A percentile compares a stretch with the other conserved stretches of the same genome.
These are phyloP conservation scores for Synanthedon myopaeformis DNA, from an alignment of 2,888 invertebrate species.

Conservation along the genomic window DNA sequence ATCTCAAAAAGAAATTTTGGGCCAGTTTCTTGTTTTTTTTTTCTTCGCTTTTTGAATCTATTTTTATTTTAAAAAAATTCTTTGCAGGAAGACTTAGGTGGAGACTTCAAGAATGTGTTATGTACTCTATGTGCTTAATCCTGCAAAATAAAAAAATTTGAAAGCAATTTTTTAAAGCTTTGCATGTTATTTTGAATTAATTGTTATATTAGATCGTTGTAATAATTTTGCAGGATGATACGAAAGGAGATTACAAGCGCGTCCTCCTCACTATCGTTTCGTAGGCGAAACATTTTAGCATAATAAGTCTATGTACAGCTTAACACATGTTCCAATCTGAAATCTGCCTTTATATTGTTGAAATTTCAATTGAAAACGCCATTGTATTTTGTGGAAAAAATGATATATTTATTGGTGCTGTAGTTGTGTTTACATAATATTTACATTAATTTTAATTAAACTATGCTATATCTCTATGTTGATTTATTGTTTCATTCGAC, in stretches of 20 bases:
- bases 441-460: constrained; percentile 56
- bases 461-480: constrained; percentile 41
- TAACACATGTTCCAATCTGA: constrained; percentile 36
- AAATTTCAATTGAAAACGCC: constrained; percentile 42
- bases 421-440: constrained; percentile 64
- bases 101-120: constrained; percentile 77
- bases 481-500: constrained; percentile 31
- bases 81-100: constrained; percentile 76
- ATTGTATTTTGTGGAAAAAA: constrained; percentile 60
- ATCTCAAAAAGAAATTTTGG: constrained; percentile 41
- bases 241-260: constrained; percentile 78
- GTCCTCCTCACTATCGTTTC: constrained; percentile 72
- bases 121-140: constrained; percentile 68
- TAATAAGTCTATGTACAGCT: constrained; percentile 21
- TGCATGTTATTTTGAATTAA: constrained; percentile 33
- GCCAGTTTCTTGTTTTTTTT: constrained; percentile 40
- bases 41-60: constrained; percentile 22
- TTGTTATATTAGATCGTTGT: constrained; percentile 29
- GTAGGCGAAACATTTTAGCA: constrained; percentile 41
- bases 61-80: constrained; percentile 39
- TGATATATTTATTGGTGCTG: constrained; percentile 69
- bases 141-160: constrained; percentile 46
- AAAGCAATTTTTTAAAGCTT: constrained; percentile 22
- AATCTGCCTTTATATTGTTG: constrained; percentile 58
- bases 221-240: constrained; percentile 74